A percentile compares a stretch with the other conserved stretches of the same genome.
Evolutionary conservation across 2,113 vertebrate genomes (phyloP).

Genomic region (Anhinga rufa): DNA sequence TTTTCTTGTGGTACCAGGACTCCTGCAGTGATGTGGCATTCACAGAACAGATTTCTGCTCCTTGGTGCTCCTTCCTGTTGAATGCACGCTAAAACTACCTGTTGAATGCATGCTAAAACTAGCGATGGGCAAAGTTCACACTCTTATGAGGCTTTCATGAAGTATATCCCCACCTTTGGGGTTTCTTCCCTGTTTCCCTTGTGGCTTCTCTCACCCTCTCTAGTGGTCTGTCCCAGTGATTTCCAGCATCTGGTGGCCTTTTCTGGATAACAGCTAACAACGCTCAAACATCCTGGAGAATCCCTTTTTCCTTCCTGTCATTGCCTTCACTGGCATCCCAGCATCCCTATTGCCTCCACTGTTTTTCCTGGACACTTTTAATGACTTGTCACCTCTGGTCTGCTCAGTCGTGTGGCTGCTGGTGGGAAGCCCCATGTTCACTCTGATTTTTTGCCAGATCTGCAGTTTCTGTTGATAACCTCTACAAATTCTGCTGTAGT

Average conservation of each 20-base stretch:
- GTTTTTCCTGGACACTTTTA: not conserved
- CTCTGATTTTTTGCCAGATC: not conserved
- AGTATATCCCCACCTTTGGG: not conserved
- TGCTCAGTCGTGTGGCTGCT: not conserved
- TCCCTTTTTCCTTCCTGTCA: not conserved
- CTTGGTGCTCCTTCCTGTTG: not conserved
- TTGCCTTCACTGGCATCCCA: not conserved
- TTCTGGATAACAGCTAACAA: not conserved
- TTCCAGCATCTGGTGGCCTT: not conserved
- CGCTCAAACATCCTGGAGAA: not conserved
- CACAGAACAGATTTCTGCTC: not conserved
- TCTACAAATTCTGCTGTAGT: not conserved
- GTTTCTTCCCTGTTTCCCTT: not conserved
- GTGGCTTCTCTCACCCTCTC: not conserved
- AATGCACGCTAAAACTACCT: rapidly evolving
- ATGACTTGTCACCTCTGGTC: not conserved
- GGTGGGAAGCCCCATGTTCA: not conserved
- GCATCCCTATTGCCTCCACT: not conserved
- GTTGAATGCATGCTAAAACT: not conserved
- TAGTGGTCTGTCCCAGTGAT: not conserved
- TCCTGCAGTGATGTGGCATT: not conserved
- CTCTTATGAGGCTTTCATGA: not conserved
- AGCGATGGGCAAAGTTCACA: rapidly evolving
- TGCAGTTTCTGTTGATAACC: not conserved
- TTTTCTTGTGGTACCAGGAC: not conserved